phyloP scores from a whole-genome alignment of 1,140 invertebrate species.

The Leptopilina clavipes region DNA sequence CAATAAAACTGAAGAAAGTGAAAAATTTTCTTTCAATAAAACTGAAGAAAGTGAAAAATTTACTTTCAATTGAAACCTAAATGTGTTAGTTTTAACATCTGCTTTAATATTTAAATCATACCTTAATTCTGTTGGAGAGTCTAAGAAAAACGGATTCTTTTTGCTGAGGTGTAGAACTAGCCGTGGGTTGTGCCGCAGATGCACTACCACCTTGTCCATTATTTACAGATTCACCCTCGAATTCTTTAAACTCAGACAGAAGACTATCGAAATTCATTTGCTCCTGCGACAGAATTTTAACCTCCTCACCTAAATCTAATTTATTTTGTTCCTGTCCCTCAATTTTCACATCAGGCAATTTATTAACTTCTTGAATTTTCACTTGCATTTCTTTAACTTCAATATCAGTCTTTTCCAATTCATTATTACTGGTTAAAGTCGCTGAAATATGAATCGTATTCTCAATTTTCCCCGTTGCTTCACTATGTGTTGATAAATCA shows the following conservation, averaged over 20 bases:
- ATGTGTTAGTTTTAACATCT: neutral
- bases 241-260: slow-evolving; percentile 73
- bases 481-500: slow-evolving; percentile 41
- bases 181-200: slow-evolving; percentile 56
- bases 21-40: too few species aligned
- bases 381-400: slow-evolving; percentile 1
- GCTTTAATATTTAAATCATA: slow-evolving; percentile 59
- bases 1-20: too few species aligned
- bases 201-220: slow-evolving; percentile 58
- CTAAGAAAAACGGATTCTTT: slow-evolving; percentile 97
- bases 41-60: neutral
- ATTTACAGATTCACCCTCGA: slow-evolving; percentile 65
- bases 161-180: slow-evolving; percentile 73
- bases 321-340: slow-evolving; percentile 37
- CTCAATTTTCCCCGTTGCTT: slow-evolving; percentile 40
- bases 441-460: slow-evolving; percentile 3
- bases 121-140: slow-evolving; percentile 96
- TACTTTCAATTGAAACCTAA: neutral
- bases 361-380: slow-evolving; percentile 40
- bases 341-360: slow-evolving; percentile 41
- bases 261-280: slow-evolving; percentile 71
- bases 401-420: slow-evolving; percentile 30
- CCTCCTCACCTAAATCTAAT: slow-evolving; percentile 51
- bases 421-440: slow-evolving; percentile 27
- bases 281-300: slow-evolving; percentile 64